Percentiles rank a stretch among this genome's conserved stretches.
These are phyloP conservation scores for Buphagus erythrorhynchus DNA, from an alignment of 2,797 vertebrate genomes.

Conservation along the genomic window DNA sequence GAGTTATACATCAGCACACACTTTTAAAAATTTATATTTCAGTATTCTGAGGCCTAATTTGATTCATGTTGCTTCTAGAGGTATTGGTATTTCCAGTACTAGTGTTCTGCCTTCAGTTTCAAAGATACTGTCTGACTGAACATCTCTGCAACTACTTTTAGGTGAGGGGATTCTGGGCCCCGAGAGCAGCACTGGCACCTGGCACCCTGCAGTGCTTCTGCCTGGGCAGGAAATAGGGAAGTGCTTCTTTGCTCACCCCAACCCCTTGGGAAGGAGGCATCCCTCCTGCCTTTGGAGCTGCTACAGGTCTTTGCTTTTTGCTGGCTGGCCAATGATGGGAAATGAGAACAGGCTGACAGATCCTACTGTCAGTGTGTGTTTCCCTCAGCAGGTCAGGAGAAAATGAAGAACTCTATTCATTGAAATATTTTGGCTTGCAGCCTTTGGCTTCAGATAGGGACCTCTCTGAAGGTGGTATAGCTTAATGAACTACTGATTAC, in stretches of 20 bases:
- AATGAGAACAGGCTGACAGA: neutral
- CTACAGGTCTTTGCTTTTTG: neutral
- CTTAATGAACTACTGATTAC: neutral
- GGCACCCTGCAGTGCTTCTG: neutral
- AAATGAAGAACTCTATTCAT: neutral
- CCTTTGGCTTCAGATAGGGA: neutral
- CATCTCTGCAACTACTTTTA: neutral
- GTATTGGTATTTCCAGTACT: neutral
- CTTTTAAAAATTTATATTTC: neutral
- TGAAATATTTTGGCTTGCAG: neutral
- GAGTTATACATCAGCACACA: neutral
- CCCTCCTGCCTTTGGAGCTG: neutral
- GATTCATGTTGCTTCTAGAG: neutral
- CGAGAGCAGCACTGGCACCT: neutral
- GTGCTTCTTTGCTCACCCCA: fast-evolving
- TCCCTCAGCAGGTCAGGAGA: neutral
- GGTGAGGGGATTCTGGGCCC: neutral
- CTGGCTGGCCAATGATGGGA: neutral
- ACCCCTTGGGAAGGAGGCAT: neutral
- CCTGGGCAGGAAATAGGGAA: neutral
- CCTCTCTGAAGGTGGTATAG: neutral
- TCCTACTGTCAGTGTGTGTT: fast-evolving
- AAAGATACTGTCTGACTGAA: neutral
- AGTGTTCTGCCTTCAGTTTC: neutral
- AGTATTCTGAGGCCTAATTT: neutral